Evolutionary conservation across 2,888 invertebrate genomes (phyloP), one percentile per base, ranked within the genome.

Genomic region (Pristionchus exspectatus): DNA sequence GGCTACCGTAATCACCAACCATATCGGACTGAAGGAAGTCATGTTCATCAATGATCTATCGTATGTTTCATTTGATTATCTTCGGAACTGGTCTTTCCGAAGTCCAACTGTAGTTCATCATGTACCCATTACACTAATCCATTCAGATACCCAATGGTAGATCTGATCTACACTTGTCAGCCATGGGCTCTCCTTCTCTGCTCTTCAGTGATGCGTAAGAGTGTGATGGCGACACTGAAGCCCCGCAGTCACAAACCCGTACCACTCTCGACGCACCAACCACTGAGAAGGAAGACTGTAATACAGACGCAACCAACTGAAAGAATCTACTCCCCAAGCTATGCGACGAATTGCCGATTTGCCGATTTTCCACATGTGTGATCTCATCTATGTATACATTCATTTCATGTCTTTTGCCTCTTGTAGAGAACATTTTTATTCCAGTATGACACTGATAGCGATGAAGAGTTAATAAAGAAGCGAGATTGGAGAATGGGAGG

Each of bases 81-180:
- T 74, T 30, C 0, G 21, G 30, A n/a, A 10, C 24, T 27, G 14
- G 30, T 30, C 0, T 74, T 18, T 74, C 18, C 5, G 63, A 69
- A n/a, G 44, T 69, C 7, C 27, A 9, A n/a, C 24, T 69, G n/a
- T 69, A 69, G 14, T 27, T n/a, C 27, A 24, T 27, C 10, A 63
- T 24, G 63, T 24, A 63, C 21, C 24, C 24, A 69, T 69, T 69
- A 69, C 27, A 27, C 7, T 21, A 59, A 30, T 27, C 44, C 44
- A 2, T 69, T 14, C 54, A 88, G 87, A 30, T 88, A 88, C 38
- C 87, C 87, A 16, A 88, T 88, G 87, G 74, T 88, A 0, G 87
- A 88, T 33, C 72, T 88, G 30, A 88, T 88, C 87, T 88, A 88
- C 74, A 74, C 87, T 56, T 88, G 87, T n/a, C 87, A 88, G 56